A percentile compares a stretch with the other conserved stretches of the same genome.
phyloP scores from a whole-genome alignment of 2,113 vertebrate genomes.

The Paradoxurus hermaphroditus region DNA sequence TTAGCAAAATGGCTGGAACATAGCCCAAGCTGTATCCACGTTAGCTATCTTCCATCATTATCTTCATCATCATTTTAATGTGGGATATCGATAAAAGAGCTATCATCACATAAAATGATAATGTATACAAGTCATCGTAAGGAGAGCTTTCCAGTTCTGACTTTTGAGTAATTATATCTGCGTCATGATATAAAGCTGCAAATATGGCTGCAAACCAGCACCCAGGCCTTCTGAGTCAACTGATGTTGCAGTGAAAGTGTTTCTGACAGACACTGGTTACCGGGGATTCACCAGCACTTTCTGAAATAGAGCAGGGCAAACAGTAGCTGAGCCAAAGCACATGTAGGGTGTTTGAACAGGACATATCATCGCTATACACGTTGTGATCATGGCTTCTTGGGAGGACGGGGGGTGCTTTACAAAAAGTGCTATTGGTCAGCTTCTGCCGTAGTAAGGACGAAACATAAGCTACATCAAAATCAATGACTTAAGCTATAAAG shows the following conservation, averaged over 20 bases:
- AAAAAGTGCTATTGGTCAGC: not conserved
- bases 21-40: not conserved
- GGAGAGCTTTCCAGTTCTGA: not conserved
- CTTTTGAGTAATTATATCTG: not conserved
- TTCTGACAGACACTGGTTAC: rapidly evolving
- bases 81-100: not conserved
- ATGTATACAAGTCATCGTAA: not conserved
- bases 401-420: not conserved
- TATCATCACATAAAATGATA: not conserved
- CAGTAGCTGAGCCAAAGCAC: not conserved
- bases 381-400: not conserved
- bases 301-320: not conserved
- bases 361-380: not conserved
- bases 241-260: not conserved
- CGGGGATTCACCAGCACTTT: not conserved
- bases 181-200: not conserved
- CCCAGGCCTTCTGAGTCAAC: not conserved
- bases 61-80: not conserved
- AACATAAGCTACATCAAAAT: not conserved
- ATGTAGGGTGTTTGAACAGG: not conserved
- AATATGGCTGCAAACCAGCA: not conserved
- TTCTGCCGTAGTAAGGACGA: not conserved
- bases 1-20: not conserved
- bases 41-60: not conserved
- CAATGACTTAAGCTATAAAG: not conserved